Base-by-base conservation (phyloP, 2,113 vertebrate genomes). In the Hemiprocne comata region DNA sequence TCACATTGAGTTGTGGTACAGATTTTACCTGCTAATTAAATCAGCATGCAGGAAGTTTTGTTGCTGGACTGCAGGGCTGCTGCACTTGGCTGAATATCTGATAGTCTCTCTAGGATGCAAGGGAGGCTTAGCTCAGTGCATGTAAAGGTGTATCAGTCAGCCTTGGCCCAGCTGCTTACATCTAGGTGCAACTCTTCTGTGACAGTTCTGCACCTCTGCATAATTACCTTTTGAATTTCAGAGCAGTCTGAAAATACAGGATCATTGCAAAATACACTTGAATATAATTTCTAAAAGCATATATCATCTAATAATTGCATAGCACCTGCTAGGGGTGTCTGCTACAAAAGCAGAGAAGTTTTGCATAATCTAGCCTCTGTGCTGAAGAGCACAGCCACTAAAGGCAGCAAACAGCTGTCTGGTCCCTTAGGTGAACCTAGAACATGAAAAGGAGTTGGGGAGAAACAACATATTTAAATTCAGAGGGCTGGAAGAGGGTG, bases 361-460 rank as follows among this genome's bases (percentile, higher is more conserved):
- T 66, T 86, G 55, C 6, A 1, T 60, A 16, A 18, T 75, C 28
- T 69, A 57, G 7, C 17, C 50, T 72, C 65, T 72, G 20, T 66
- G 61, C 71, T 46, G 50, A 85, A 60, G 28, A 71, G 51, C 46
- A 26, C 23, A 25, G 54, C 18, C 24, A 4, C n/a, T 54, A 13
- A 65, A 92, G 65, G 71, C 74, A 94, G 53, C n/a, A 13, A 55
- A 70, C 69, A 91, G 29, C 78, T 61, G 64, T 71, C 46, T 71
- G 57, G 57, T 87, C 53, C 25, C 18, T 54, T 42, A 44, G 50
- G 19, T 61, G 79, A 83, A n/a, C 34, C 33, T 61, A 72, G 55
- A 67, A 15, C 2, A 0, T 64, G 34, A 87, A 87, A 78, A 85
- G 48, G 69, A 91, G 42, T 23, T 48, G 33, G 40, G 25, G 48